Evolutionary conservation across 2,113 vertebrate species (phyloP).

Genomic region (Heterotilapia buettikoferi): DNA sequence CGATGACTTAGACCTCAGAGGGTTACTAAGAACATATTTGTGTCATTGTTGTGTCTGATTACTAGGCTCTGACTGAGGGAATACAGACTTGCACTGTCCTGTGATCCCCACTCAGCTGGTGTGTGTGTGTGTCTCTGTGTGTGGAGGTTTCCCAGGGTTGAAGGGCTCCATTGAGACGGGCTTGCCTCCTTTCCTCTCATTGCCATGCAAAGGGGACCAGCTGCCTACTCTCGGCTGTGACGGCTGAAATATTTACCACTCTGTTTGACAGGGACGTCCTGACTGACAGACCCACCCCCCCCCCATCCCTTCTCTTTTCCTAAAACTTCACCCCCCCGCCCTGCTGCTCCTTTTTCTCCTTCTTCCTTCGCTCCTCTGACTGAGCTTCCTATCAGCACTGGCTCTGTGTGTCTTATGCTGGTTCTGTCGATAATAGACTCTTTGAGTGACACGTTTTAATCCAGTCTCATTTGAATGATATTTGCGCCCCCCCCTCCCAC

Average conservation of each 20-base stretch:
- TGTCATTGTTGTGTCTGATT: neutral
- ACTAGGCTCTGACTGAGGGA: constrained; percentile 4
- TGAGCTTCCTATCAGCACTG: neutral
- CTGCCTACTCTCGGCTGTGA: constrained; percentile 71
- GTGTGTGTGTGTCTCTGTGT: constrained; percentile 10
- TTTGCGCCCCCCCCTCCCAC: constrained; percentile 38
- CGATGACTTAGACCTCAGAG: neutral
- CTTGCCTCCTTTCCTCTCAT: constrained; percentile 64
- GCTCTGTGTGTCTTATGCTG: neutral
- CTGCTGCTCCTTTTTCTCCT: neutral
- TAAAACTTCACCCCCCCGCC: neutral
- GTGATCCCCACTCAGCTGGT: constrained; percentile 31
- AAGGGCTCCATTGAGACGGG: constrained; percentile 69
- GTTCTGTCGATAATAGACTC: constrained; percentile 54
- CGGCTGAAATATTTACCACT: constrained; percentile 77
- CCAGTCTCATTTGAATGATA: constrained; percentile 64
- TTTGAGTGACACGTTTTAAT: constrained; percentile 69
- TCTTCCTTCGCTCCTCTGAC: neutral
- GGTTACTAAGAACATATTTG: neutral
- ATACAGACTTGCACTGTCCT: constrained; percentile 58
- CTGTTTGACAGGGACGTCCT: constrained; percentile 61
- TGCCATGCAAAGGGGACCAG: constrained; percentile 73
- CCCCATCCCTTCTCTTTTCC: neutral
- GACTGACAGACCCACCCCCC: constrained; percentile 12
- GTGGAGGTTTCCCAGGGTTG: constrained; percentile 51